phyloP scores from a whole-genome alignment of 2,797 vertebrate species.

The Coccyzus lansbergi region DNA sequence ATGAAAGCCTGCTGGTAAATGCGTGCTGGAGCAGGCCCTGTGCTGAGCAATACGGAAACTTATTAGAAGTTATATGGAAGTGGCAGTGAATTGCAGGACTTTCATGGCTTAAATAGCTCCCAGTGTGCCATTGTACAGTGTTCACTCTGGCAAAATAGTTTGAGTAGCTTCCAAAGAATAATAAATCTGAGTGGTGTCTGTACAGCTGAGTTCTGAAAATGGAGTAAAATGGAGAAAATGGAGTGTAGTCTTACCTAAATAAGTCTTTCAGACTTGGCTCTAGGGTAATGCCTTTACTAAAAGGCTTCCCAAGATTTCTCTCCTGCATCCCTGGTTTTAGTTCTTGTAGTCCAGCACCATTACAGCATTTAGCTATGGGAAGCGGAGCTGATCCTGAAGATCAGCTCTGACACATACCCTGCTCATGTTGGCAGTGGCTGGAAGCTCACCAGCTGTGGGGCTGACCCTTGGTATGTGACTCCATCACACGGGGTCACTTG shows the following conservation, averaged over 20 bases:
- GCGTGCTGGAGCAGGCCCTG: constrained; percentile 7
- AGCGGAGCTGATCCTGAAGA: not conserved
- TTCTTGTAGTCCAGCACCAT: too few relatives aligned
- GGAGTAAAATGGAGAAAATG: not conserved
- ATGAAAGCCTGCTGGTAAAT: constrained; percentile 30
- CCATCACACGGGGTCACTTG: not conserved
- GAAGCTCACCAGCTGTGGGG: rapidly evolving
- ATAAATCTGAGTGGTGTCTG: not conserved
- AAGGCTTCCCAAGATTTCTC: not conserved
- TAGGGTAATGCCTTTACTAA: not conserved
- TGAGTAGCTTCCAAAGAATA: not conserved
- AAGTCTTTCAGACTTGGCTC: not conserved
- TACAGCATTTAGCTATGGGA: not conserved
- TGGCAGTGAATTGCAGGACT: not conserved
- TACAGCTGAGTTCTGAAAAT: not conserved
- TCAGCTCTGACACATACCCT: rapidly evolving
- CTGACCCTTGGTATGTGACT: not conserved
- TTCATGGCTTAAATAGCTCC: not conserved
- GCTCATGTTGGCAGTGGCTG: rapidly evolving
- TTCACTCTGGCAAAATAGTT: not conserved
- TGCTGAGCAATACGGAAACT: not conserved
- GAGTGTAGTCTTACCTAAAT: not conserved
- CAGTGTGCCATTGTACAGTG: not conserved
- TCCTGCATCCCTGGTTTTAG: not conserved
- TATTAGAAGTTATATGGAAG: not conserved